Percentiles rank a stretch among this genome's conserved stretches.
Conservation (phyloP, 2,797 vertebrate species). For the Antennarius maculatus region DNA sequence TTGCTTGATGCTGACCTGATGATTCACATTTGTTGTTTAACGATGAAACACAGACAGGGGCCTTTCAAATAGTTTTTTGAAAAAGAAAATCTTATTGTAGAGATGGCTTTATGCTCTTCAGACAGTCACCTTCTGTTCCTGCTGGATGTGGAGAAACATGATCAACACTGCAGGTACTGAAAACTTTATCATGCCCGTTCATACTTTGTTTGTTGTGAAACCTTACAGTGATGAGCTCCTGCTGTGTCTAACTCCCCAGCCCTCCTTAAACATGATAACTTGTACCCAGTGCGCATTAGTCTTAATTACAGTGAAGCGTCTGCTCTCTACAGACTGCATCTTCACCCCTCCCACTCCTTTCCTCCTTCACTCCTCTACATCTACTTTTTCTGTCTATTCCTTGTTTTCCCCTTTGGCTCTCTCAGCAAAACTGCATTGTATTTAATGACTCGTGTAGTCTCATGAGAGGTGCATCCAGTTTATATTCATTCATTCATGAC, state of each 20-base stretch:
- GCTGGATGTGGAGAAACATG: slow-evolving; percentile 35
- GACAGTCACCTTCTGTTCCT: slow-evolving; percentile 30
- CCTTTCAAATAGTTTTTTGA: background rate
- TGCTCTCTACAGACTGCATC: slow-evolving; percentile 34
- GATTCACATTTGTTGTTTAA: background rate
- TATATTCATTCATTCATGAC: slow-evolving; percentile 62
- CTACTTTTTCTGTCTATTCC: slow-evolving; percentile 16
- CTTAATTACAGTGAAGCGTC: slow-evolving; percentile 66
- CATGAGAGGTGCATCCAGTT: slow-evolving; percentile 56
- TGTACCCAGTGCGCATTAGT: slow-evolving; percentile 58
- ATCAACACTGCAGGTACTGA: slow-evolving; percentile 52
- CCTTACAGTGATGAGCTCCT: slow-evolving; percentile 31
- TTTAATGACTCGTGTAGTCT: slow-evolving; percentile 41
- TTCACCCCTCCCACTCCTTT: slow-evolving; percentile 4
- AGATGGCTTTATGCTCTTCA: background rate
- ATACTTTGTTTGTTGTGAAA: slow-evolving; percentile 38
- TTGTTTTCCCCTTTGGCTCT: slow-evolving; percentile 8
- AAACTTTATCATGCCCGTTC: slow-evolving; percentile 42
- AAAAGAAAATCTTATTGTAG: background rate
- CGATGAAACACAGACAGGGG: background rate
- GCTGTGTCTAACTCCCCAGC: slow-evolving; percentile 40
- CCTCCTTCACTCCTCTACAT: slow-evolving; percentile 15
- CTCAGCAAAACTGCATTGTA: slow-evolving; percentile 48
- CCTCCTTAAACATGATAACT: slow-evolving; percentile 46
- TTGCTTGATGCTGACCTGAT: background rate